A percentile compares a stretch with the other conserved stretches of the same genome.
These are phyloP conservation scores for Epirrhoe tristata DNA, from an alignment of 2,888 invertebrate genomes.

Conservation along the genomic window DNA sequence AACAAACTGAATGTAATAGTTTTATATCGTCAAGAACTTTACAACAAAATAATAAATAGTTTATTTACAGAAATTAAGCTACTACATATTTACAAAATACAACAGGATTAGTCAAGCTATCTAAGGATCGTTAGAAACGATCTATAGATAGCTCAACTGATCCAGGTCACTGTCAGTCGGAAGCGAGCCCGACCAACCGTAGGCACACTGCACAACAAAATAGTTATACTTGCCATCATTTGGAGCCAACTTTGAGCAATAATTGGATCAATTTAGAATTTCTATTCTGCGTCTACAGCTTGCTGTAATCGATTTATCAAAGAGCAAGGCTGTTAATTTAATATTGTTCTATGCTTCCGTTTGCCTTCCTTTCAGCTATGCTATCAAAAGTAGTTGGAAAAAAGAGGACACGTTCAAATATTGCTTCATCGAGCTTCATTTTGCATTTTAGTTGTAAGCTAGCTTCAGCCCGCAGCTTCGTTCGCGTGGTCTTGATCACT, in stretches of 20 bases:
- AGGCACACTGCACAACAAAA: too few relatives aligned
- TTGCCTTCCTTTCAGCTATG: conserved; percentile 8
- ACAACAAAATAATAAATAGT: too few relatives aligned
- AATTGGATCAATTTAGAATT: conserved; percentile 12
- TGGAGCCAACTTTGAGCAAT: conserved; percentile 11
- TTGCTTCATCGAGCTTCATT: conserved; percentile 12
- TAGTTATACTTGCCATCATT: conserved; percentile 4
- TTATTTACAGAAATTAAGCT: too few relatives aligned
- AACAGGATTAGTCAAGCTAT: too few relatives aligned
- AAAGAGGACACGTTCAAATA: conserved; percentile 6
- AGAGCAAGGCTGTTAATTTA: conserved; percentile 6
- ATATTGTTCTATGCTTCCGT: conserved; percentile 4
- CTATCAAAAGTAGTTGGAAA: neutral
- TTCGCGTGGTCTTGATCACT: too few relatives aligned
- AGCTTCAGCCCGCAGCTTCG: too few relatives aligned
- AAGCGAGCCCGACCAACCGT: too few relatives aligned
- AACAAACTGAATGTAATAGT: neutral
- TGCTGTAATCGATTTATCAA: conserved; percentile 11
- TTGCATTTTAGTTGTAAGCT: neutral
- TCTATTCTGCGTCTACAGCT: conserved; percentile 1
- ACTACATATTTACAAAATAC: too few relatives aligned
- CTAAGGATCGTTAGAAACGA: too few relatives aligned
- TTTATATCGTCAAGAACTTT: neutral
- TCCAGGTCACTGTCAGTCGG: too few relatives aligned
- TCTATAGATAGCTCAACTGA: too few relatives aligned